These are phyloP conservation scores for Pseudotriccus pelzelni DNA, from an alignment of 2,797 vertebrate species.

Conservation along the genomic window DNA sequence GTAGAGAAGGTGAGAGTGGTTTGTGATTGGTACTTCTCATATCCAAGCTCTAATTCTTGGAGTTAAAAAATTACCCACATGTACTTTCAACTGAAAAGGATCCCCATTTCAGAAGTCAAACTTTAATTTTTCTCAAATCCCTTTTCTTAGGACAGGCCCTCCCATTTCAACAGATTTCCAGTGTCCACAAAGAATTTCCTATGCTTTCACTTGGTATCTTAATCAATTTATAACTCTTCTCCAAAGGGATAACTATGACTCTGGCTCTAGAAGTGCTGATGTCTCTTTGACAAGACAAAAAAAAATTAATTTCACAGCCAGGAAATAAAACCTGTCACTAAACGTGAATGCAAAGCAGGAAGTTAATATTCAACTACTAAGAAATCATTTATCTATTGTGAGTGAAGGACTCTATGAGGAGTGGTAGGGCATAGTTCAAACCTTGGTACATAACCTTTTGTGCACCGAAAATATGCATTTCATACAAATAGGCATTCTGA, in stretches of 20 bases:
- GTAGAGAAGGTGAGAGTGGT: neutral
- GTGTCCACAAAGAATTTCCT: neutral
- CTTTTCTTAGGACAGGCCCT: neutral
- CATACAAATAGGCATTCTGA: neutral
- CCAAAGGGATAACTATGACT: neutral
- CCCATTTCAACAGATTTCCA: neutral
- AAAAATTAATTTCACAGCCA: neutral
- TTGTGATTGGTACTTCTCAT: neutral
- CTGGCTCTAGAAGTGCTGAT: neutral
- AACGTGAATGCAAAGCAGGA: neutral
- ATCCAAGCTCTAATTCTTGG: neutral
- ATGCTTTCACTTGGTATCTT: neutral
- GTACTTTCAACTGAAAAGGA: neutral
- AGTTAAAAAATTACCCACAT: neutral
- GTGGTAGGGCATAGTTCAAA: neutral
- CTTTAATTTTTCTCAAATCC: neutral
- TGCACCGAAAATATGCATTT: neutral
- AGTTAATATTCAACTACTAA: slow-evolving; percentile 12
- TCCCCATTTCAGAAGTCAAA: neutral
- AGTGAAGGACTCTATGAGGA: neutral
- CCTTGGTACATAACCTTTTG: neutral
- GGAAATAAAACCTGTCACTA: neutral
- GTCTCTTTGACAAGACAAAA: neutral
- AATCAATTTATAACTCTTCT: neutral
- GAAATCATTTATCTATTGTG: slow-evolving; percentile 4